phyloP scores from a whole-genome alignment of 1,140 invertebrate species.

The Platorchestia sp. region DNA sequence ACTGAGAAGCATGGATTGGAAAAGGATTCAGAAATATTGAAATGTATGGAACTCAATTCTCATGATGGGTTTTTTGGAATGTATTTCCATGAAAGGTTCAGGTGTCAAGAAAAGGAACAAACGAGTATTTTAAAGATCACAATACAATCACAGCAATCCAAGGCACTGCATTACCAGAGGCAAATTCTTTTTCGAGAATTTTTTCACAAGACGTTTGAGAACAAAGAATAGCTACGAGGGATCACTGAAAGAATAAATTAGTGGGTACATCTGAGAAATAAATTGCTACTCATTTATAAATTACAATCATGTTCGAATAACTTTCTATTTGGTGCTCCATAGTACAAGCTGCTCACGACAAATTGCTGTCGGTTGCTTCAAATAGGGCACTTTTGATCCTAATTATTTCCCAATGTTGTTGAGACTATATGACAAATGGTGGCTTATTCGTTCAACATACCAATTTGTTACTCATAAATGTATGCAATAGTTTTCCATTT shows the following conservation, averaged over 20 bases:
- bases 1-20: not conserved
- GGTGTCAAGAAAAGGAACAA: not conserved
- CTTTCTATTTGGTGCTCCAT: not conserved
- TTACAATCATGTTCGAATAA: not conserved
- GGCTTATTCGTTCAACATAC: not conserved
- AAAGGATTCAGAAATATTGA: not conserved
- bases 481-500: no score
- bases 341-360: not conserved
- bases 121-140: not conserved
- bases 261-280: not conserved
- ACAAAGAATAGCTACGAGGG: not conserved
- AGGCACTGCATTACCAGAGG: not conserved
- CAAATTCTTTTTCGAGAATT: not conserved
- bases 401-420: not conserved
- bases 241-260: not conserved
- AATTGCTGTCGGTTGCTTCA: not conserved
- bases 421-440: not conserved
- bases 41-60: not conserved
- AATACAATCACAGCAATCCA: not conserved
- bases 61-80: not conserved
- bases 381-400: not conserved
- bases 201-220: not conserved
- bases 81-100: not conserved
- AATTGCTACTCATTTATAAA: not conserved
- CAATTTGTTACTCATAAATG: not conserved